Evolutionary conservation across 2,113 vertebrate species (phyloP).

Genomic region (Syngnathoides biaculeatus): DNA sequence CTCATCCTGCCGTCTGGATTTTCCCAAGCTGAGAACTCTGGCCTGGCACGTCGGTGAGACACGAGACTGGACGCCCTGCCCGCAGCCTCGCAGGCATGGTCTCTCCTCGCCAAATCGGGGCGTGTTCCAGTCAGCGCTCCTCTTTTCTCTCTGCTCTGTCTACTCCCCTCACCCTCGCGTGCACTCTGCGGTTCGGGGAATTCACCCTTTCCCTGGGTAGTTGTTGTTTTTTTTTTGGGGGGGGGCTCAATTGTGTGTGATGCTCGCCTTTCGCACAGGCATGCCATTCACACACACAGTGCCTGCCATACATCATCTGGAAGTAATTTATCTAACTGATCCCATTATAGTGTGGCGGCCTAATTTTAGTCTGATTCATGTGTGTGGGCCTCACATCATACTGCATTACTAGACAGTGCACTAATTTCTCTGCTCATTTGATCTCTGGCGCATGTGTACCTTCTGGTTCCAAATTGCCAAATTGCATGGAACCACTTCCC

Average conservation of each 20-base stretch:
- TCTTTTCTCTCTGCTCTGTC: constrained; percentile 47
- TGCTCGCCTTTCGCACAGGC: constrained; percentile 47
- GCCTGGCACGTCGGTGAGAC: neutral
- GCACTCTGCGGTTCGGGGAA: constrained; percentile 78
- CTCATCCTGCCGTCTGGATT: constrained; percentile 53
- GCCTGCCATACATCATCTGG: constrained; percentile 72
- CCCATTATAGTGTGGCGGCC: constrained; percentile 60
- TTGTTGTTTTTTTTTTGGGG: constrained; percentile 70
- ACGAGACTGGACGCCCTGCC: neutral
- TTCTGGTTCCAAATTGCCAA: constrained; percentile 50
- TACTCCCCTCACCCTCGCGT: constrained; percentile 72
- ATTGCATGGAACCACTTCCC: constrained; percentile 62
- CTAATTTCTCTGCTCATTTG: constrained; percentile 47
- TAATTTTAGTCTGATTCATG: constrained; percentile 42
- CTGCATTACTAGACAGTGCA: constrained; percentile 56
- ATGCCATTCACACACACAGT: constrained; percentile 64
- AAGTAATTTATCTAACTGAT: constrained; percentile 70
- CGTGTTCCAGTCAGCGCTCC: constrained; percentile 51
- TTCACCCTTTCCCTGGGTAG: constrained; percentile 74
- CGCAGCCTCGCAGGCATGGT: constrained; percentile 41
- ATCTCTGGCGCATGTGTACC: constrained; percentile 37
- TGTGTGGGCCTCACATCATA: constrained; percentile 49
- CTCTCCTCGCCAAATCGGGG: constrained; percentile 44
- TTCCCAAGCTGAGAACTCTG: constrained; percentile 57
- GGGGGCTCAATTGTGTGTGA: constrained; percentile 61